Conservation (phyloP, 2,113 vertebrate species). For the Coregonus clupeaformis region DNA sequence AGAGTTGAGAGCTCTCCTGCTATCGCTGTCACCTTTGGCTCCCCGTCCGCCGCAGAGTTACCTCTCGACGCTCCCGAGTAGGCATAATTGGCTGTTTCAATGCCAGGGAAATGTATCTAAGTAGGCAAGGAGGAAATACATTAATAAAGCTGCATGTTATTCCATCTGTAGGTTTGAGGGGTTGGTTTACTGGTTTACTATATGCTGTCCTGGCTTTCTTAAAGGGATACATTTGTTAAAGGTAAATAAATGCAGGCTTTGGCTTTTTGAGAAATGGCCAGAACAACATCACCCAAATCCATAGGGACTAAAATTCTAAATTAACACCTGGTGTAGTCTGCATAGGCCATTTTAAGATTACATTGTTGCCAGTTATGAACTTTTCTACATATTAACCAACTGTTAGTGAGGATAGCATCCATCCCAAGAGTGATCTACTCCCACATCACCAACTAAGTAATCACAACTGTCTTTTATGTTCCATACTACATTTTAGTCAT, state of each 20-base stretch:
- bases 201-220: constrained; percentile 32
- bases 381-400: no score
- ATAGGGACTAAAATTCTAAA: constrained; percentile 20
- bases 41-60: constrained; percentile 10
- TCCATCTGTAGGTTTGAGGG: constrained; percentile 18
- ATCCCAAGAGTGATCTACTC: no score
- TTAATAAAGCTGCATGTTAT: constrained; percentile 18
- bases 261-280: constrained; percentile 24
- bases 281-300: constrained; percentile 26
- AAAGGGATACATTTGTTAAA: constrained; percentile 35
- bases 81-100: constrained; percentile 39
- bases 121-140: constrained; percentile 28
- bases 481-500: no score
- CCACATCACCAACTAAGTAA: no score
- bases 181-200: constrained; percentile 1
- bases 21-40: constrained; percentile 35
- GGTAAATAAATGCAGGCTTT: constrained; percentile 25
- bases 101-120: constrained; percentile 30
- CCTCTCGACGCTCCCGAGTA: constrained; percentile 27
- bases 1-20: constrained; percentile 35
- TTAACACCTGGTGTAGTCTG: constrained; percentile 5
- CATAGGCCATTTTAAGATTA: no score
- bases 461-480: no score
- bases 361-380: no score
- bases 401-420: no score